phyloP scores from a whole-genome alignment of 2,797 vertebrate species.

The Aselliscus stoliczkanus region DNA sequence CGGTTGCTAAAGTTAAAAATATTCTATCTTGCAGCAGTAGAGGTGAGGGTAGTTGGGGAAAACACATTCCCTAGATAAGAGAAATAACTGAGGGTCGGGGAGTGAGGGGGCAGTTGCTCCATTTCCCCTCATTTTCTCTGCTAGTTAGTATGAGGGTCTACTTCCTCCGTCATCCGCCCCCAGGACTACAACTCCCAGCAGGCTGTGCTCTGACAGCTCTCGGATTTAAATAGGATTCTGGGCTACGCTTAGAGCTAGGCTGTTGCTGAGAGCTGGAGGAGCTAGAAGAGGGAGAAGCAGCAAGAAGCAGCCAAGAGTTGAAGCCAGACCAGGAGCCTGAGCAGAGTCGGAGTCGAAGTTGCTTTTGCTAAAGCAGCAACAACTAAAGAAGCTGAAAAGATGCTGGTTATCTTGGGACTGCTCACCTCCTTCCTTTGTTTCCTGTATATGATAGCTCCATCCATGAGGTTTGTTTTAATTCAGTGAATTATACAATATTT shows the following conservation, averaged over 20 bases:
- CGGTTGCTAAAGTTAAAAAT: slow-evolving; percentile 34
- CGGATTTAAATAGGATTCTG: slow-evolving; percentile 70
- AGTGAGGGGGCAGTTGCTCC: not conserved
- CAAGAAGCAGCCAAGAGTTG: not conserved
- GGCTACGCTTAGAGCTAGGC: not conserved
- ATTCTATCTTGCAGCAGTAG: not conserved
- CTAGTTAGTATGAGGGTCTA: not conserved
- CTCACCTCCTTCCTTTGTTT: slow-evolving; percentile 67
- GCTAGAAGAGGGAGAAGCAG: not conserved
- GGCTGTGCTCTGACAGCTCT: slow-evolving; percentile 64
- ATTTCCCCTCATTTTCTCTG: not conserved
- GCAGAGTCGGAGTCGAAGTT: not conserved
- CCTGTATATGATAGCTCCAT: slow-evolving; percentile 70
- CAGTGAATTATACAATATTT: not conserved
- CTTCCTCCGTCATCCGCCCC: not conserved
- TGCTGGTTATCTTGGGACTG: slow-evolving; percentile 70
- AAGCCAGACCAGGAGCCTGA: not conserved
- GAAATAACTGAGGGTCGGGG: not conserved
- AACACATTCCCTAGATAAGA: not conserved
- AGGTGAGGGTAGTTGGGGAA: not conserved
- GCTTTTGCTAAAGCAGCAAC: not conserved
- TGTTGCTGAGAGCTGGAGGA: slow-evolving; percentile 34
- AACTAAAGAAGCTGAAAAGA: slow-evolving; percentile 43
- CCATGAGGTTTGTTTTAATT: slow-evolving; percentile 78
- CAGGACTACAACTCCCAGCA: slow-evolving; percentile 73